Conservation (phyloP, 1,140 invertebrate genomes). For the Chelonus insularis region DNA sequence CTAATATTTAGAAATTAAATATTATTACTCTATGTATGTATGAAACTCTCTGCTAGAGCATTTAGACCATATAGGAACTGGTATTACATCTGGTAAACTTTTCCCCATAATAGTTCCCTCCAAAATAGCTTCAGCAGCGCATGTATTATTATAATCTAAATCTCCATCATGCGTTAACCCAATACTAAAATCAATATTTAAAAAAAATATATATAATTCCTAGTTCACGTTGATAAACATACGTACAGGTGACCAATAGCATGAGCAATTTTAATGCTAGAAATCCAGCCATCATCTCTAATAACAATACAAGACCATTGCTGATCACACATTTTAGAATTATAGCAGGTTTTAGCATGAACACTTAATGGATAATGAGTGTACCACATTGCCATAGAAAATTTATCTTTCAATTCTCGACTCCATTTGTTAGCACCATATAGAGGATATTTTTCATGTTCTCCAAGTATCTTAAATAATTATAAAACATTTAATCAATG, state of each 20-base stretch:
- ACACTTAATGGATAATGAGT: background rate
- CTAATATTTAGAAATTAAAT: background rate
- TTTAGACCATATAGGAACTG: slow-evolving; percentile 3
- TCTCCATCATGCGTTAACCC: slow-evolving; percentile 17
- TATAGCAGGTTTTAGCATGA: background rate
- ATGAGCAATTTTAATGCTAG: slow-evolving; percentile 13
- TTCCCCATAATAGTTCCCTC: slow-evolving; percentile 4
- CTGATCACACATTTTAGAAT: slow-evolving; percentile 3
- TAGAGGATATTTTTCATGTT: background rate
- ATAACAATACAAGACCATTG: slow-evolving; percentile 11
- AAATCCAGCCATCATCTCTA: slow-evolving; percentile 10
- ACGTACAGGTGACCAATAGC: slow-evolving; percentile 14
- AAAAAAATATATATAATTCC: background rate
- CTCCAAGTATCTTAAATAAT: background rate
- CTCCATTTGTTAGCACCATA: slow-evolving; percentile 16
- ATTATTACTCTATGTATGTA: background rate
- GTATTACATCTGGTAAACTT: slow-evolving; percentile 1
- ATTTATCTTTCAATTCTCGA: slow-evolving; percentile 1
- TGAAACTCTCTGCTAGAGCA: background rate
- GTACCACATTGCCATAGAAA: slow-evolving; percentile 9
- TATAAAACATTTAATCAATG: background rate
- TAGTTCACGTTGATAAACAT: too few species aligned
- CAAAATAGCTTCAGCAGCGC: slow-evolving; percentile 1
- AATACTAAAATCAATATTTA: background rate
- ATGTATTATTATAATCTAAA: slow-evolving; percentile 1